phyloP scores from a whole-genome alignment of 2,888 invertebrate genomes.

The Lordiphosa fenestrarum region DNA sequence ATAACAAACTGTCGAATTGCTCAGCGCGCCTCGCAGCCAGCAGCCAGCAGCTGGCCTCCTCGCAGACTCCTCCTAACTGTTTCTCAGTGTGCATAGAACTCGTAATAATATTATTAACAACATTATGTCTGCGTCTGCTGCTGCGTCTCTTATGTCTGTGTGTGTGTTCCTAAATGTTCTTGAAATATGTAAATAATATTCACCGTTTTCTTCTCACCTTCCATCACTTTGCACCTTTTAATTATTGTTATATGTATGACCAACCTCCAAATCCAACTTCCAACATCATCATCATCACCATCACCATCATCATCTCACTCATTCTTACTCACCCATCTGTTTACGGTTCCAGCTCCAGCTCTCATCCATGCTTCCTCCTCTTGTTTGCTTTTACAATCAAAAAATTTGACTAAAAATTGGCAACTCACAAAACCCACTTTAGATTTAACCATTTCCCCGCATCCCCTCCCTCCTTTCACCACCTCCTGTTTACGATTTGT shows the following conservation, averaged over 20 bases:
- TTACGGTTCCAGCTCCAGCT: conserved; percentile 4
- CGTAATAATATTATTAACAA: conserved; percentile 3
- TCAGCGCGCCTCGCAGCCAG: conserved; percentile 19
- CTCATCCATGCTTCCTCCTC: conserved; percentile 26
- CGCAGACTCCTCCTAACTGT: conserved; percentile 23
- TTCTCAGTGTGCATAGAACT: conserved; percentile 26
- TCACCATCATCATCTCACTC: background rate
- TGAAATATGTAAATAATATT: no score
- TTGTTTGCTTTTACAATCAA: conserved; percentile 24
- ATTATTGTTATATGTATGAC: background rate
- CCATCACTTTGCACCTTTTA: conserved; percentile 8
- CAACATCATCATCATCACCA: conserved; percentile 15
- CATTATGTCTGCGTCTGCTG: conserved; percentile 24
- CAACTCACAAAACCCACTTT: no score
- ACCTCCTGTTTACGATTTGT: no score
- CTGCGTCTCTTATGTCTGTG: conserved; percentile 4
- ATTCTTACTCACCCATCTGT: background rate
- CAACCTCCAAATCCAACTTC: conserved; percentile 21
- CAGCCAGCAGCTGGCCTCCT: conserved; percentile 14
- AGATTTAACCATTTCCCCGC: no score
- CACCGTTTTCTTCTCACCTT: conserved; percentile 4
- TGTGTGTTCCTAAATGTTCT: no score
- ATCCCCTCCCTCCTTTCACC: background rate
- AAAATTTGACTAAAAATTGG: conserved; percentile 2
- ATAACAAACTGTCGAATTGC: no score